A percentile compares a stretch with the other conserved stretches of the same genome.
Evolutionary conservation across 1,140 invertebrate species (phyloP).

Genomic region (Papilio polytes): DNA sequence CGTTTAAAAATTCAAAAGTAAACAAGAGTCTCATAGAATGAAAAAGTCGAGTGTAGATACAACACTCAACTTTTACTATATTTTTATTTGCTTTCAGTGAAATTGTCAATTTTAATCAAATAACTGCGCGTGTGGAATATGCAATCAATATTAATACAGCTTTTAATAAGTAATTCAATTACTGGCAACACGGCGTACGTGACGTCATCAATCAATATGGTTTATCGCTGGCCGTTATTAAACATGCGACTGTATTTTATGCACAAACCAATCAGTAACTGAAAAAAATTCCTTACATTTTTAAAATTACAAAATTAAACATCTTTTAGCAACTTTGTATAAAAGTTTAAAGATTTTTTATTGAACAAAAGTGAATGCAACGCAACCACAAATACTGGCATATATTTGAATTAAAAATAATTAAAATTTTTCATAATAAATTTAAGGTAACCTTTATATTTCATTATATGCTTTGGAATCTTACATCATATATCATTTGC

Average conservation of each 20-base stretch:
- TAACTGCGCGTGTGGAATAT: neutral
- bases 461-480: neutral
- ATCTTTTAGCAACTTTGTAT: too few relatives aligned
- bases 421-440: neutral
- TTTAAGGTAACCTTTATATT: neutral
- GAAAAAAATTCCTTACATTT: neutral
- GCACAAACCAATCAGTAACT: neutral
- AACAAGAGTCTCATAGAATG: neutral
- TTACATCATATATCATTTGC: neutral
- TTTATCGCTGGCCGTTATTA: neutral
- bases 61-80: neutral
- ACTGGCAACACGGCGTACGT: neutral
- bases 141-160: constrained; percentile 17
- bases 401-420: too few relatives aligned
- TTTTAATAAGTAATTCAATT: constrained; percentile 20
- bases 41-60: neutral
- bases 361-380: too few relatives aligned
- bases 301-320: too few relatives aligned
- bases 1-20: neutral
- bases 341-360: too few relatives aligned
- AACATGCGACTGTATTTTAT: constrained; percentile 3
- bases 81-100: neutral
- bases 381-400: too few relatives aligned
- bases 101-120: neutral
- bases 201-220: constrained; percentile 9